These are phyloP conservation scores for Melanerpes aurifrons DNA, from an alignment of 2,113 vertebrate genomes.

Conservation along the genomic window DNA sequence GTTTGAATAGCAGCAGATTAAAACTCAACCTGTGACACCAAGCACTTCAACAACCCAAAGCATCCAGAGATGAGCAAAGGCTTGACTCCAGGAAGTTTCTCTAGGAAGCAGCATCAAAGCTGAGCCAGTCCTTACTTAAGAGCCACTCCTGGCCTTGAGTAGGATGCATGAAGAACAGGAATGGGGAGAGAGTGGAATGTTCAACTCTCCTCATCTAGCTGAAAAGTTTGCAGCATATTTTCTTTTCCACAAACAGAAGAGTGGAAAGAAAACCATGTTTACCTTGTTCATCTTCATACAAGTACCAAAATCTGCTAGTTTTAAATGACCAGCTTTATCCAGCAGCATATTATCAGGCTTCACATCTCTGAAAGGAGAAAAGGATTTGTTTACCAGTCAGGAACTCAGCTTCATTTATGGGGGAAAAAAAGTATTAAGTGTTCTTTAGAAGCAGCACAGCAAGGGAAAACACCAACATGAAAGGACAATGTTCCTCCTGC, in stretches of 20 bases:
- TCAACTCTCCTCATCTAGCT: background rate
- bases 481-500: background rate
- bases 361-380: conserved; percentile 86
- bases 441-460: background rate
- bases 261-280: conserved; percentile 31
- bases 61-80: background rate
- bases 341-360: conserved; percentile 99
- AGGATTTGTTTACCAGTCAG: background rate
- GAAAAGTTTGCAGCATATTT: background rate
- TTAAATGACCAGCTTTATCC: conserved; percentile 97
- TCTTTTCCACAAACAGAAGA: conserved; percentile 38
- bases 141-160: background rate
- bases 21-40: background rate
- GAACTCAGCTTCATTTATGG: background rate
- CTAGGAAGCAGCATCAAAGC: background rate
- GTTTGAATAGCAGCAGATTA: no score
- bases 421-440: background rate
- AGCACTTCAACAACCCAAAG: background rate
- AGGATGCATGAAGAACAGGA: background rate
- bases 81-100: background rate
- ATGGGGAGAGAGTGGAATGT: background rate
- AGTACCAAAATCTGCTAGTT: conserved; percentile 98
- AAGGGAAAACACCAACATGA: background rate
- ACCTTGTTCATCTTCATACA: conserved; percentile 99
- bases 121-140: background rate